These are phyloP conservation scores for Rhamnusium bicolor DNA, from an alignment of 2,888 invertebrate genomes.

Conservation along the genomic window DNA sequence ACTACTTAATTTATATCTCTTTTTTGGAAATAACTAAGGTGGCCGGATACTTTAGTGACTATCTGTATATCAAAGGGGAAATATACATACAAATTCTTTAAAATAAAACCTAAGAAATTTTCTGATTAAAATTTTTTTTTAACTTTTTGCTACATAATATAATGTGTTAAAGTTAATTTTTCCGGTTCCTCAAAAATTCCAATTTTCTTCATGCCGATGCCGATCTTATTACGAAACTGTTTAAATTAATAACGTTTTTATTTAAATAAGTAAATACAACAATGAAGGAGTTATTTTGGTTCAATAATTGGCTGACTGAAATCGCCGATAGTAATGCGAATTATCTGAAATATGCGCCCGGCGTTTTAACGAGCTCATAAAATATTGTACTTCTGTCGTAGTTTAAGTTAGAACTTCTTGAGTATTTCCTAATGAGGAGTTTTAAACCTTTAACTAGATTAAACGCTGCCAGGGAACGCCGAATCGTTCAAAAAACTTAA, in stretches of 20 bases:
- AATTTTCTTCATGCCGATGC: no score
- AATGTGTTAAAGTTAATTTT: no score
- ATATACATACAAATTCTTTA: no score
- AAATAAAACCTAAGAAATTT: no score
- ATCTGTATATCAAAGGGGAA: no score
- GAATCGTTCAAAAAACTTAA: constrained; percentile 33
- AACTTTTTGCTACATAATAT: no score
- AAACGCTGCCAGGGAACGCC: constrained; percentile 20
- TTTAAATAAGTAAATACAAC: constrained; percentile 31
- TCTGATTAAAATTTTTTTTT: no score
- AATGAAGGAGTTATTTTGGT: constrained; percentile 46
- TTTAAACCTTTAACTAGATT: constrained; percentile 42
- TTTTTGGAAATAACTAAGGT: no score
- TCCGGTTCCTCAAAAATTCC: no score
- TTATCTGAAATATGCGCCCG: constrained; percentile 57
- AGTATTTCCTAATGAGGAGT: constrained; percentile 60
- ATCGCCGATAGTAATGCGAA: constrained; percentile 50
- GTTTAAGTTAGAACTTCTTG: constrained; percentile 53
- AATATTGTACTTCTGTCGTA: constrained; percentile 50
- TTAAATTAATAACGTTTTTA: background rate
- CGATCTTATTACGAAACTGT: background rate
- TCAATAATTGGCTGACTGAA: constrained; percentile 46
- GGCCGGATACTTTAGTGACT: no score
- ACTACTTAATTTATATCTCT: no score
- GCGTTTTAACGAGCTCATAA: constrained; percentile 55